Evolutionary conservation across 1,140 invertebrate genomes (phyloP), one percentile per base, ranked within the genome.

Genomic region (Trachelipus rathkii): DNA sequence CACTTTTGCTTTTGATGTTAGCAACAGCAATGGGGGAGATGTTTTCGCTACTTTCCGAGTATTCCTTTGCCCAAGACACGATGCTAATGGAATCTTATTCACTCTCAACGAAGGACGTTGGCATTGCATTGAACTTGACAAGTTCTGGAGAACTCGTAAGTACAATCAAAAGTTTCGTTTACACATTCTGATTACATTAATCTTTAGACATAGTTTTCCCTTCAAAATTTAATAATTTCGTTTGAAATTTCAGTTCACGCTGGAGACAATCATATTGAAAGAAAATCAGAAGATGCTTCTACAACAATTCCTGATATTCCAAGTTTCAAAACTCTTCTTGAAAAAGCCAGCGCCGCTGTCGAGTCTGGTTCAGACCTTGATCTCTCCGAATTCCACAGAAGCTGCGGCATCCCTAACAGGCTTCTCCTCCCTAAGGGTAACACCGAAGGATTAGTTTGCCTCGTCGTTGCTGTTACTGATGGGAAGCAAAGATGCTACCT

Each of bases 51-150:
- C 74, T 50, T 84, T 92, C 44, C 88, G 89, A 68, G 84, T 92
- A 21, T 92, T 90, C 87, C 81, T 92, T n/a, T 91, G 89, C 60
- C 91, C 91, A 3, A 91, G 90, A 83, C 89, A 89, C 81, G 88
- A 91, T 76, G 85, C 86, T 84, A 84, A 88, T 76, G 88, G 88
- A 44, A 87, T 87, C 73, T 84, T 86, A 60, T 85, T 88, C 76
- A 86, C 86, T 60, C 84, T 89, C 67, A 88, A 90, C 76, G 85
- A 89, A 78, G 88, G 89, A 81, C 87, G 88, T 77, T 85, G 88
- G 46, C 87, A 88, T 82, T 89, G 90, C 85, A 85, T 90, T 70
- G 87, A 90, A 84, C 84, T 91, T 74, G 92, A 93, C 81, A 89
- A 88, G 82, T 93, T 91, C 84, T 79, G 81, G 71, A 75, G 68